phyloP scores from a whole-genome alignment of 2,797 vertebrate species.

The Pseudochromis fuscus region DNA sequence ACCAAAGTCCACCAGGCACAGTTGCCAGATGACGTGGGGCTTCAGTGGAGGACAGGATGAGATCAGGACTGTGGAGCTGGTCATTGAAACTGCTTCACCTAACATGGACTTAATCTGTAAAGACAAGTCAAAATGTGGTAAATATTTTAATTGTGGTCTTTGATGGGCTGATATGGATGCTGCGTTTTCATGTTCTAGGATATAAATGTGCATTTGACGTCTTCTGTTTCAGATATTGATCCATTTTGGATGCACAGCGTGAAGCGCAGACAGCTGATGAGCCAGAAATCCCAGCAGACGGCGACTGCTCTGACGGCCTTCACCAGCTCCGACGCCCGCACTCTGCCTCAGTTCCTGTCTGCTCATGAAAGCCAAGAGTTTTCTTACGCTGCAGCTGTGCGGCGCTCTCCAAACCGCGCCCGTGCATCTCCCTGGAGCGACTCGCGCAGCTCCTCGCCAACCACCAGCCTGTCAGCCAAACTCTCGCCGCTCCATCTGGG shows the following conservation, averaged over 20 bases:
- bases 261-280: conserved; percentile 85
- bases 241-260: conserved; percentile 90
- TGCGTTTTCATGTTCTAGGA: not conserved
- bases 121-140: conserved; percentile 88
- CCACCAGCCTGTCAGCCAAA: conserved; percentile 85
- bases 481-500: conserved; percentile 89
- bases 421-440: conserved; percentile 82
- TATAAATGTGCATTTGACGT: not conserved
- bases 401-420: conserved; percentile 83
- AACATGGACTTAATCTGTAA: conserved; percentile 81
- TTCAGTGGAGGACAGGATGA: conserved; percentile 84
- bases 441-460: conserved; percentile 91
- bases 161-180: not conserved
- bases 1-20: conserved; percentile 90
- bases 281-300: conserved; percentile 81
- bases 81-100: conserved; percentile 86
- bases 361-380: conserved; percentile 87
- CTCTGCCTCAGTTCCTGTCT: conserved; percentile 88
- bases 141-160: conserved; percentile 50
- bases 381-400: conserved; percentile 91
- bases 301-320: conserved; percentile 59
- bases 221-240: conserved; percentile 85
- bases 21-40: conserved; percentile 88
- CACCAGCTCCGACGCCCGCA: conserved; percentile 83
- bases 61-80: conserved; percentile 90